phyloP scores from a whole-genome alignment of 1,140 invertebrate genomes.

The Zeugodacus cucurbitae region DNA sequence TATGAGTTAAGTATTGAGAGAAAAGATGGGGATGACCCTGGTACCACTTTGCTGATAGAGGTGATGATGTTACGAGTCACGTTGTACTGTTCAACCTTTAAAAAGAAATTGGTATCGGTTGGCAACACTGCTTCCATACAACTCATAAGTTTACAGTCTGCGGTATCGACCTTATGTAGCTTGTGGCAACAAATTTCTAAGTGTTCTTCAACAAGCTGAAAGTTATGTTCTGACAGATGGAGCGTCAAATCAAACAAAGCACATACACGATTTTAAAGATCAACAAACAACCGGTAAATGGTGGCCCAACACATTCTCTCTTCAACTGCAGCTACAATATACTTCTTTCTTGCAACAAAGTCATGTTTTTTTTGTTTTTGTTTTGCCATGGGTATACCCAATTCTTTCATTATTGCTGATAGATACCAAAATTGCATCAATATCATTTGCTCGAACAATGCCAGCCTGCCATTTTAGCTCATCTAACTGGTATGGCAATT shows the following conservation, averaged over 20 bases:
- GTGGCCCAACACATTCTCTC: not conserved
- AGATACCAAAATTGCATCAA: not conserved
- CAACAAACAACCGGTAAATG: not conserved
- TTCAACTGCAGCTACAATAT: not conserved
- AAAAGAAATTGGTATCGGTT: no score
- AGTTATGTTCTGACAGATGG: constrained; percentile 44
- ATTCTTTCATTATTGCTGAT: not conserved
- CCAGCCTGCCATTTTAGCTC: not conserved
- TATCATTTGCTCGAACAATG: not conserved
- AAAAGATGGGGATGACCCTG: no score
- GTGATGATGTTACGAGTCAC: no score
- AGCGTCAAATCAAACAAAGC: not conserved
- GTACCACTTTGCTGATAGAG: no score
- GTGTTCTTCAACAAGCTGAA: constrained; percentile 17
- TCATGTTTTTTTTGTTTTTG: no score
- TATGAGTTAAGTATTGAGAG: no score
- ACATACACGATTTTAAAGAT: not conserved
- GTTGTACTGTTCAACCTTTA: no score
- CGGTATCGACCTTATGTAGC: not conserved
- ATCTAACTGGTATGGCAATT: not conserved
- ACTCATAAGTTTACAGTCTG: not conserved
- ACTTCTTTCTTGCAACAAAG: no score
- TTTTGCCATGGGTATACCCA: no score
- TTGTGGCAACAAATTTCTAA: constrained; percentile 18
- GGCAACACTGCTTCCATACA: not conserved